These are phyloP conservation scores for Uria aalge DNA, from an alignment of 2,113 vertebrate species.

Conservation along the genomic window DNA sequence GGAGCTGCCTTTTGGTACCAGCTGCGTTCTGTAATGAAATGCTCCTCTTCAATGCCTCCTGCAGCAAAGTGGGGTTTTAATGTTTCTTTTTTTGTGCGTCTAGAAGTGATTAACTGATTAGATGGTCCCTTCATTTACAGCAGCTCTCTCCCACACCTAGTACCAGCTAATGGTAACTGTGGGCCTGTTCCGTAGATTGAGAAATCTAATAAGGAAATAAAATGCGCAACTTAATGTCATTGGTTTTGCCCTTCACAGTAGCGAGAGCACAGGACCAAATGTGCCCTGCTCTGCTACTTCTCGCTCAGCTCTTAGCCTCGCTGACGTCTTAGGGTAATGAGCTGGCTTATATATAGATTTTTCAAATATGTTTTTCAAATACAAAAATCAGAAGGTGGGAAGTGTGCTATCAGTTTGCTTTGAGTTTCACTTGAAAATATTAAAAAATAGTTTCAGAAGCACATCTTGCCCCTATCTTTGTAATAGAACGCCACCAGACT, in stretches of 20 bases:
- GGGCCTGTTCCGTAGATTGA: not conserved
- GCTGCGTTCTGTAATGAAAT: not conserved
- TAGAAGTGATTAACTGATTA: not conserved
- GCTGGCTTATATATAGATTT: not conserved
- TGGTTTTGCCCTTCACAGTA: not conserved
- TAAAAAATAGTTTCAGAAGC: not conserved
- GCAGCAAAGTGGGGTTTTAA: not conserved
- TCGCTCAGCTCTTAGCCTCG: not conserved
- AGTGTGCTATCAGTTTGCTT: not conserved
- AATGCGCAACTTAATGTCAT: fast-evolving
- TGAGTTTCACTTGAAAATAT: not conserved
- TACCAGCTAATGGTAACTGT: not conserved
- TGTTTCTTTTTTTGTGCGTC: not conserved
- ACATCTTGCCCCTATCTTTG: not conserved
- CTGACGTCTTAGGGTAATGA: too few species aligned
- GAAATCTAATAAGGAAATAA: not conserved
- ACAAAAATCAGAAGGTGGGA: not conserved
- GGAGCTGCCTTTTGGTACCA: not conserved
- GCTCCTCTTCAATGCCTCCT: not conserved
- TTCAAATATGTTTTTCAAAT: not conserved
- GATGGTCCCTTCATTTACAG: not conserved
- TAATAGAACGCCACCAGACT: not conserved
- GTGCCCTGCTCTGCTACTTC: not conserved
- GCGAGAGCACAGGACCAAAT: not conserved
- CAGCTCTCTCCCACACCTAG: not conserved